Conservation (phyloP, 2,797 vertebrate species). For the Centropyge bicolor region DNA sequence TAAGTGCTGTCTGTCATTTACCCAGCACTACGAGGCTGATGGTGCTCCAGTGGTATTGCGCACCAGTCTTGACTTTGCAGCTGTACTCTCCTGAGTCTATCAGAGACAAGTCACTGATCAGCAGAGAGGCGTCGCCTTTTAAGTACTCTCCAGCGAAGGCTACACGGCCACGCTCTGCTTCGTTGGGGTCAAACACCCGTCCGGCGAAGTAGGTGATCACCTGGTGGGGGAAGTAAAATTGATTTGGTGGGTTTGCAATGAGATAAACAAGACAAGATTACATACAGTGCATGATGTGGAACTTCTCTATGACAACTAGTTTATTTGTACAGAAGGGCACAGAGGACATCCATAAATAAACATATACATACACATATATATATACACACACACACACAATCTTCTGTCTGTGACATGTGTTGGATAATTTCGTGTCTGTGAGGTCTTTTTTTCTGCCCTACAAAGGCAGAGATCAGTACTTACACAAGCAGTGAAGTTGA, state of each 20-base stretch:
- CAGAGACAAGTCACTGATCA: slow-evolving; percentile 90
- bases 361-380: no score
- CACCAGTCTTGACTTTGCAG: slow-evolving; percentile 95
- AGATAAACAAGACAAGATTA: background rate
- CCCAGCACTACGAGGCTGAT: slow-evolving; percentile 92
- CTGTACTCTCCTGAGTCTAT: slow-evolving; percentile 92
- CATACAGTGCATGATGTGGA: background rate
- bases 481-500: no score
- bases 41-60: slow-evolving; percentile 90
- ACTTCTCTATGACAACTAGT: background rate
- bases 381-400: no score
- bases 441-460: no score
- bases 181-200: slow-evolving; percentile 88
- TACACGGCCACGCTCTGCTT: slow-evolving; percentile 87
- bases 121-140: slow-evolving; percentile 91
- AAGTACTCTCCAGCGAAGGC: slow-evolving; percentile 92
- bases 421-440: no score
- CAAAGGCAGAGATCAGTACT: no score
- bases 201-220: slow-evolving; percentile 93
- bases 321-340: background rate
- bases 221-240: slow-evolving; percentile 68
- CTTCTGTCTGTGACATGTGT: no score
- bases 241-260: background rate
- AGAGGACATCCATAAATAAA: no score
- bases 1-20: slow-evolving; percentile 70